Base-by-base conservation (phyloP, 2,797 vertebrate genomes). In the Scarus forsteni region DNA sequence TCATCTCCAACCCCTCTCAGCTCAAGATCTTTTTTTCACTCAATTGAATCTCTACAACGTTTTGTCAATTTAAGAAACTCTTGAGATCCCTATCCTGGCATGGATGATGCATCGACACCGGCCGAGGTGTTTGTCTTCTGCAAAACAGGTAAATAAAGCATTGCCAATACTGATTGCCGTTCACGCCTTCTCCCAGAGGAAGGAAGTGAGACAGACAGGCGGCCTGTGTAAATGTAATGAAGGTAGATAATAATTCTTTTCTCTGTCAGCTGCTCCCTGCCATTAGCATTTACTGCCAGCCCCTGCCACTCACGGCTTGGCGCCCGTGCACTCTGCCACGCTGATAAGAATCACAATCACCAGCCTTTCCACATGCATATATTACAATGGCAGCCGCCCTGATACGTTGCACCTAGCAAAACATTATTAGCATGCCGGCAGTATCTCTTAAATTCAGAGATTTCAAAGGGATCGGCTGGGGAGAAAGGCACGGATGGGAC, bases 301-400 rank as follows among this genome's bases (percentile, higher is more conserved):
- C 70, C 70, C 90, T 92, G 90, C 89, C 92, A 92, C 88, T 94
- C 92, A 91, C 81, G 53, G 77, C 80, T 80, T 81, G 72, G 85
- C 83, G 70, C 84, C 77, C 70, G 57, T 87, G 81, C 88, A 82
- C 89, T 90, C 81, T 88, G 82, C 80, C 85, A 81, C 84, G 63
- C 87, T 70, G 92, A 93, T 93, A 93, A 84, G 88, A 92, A 94
- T 95, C 93, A 90, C 93, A 93, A 94, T 93, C 89, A 89, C 86
- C 83, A 84, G 86, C 80, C 87, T 82, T 93, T 92, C 90, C 86
- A 72, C 73, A 38, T 61, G 78, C 90, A 89, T 89, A 92, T 79
- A 93, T 92, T 92, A 93, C 86, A 90, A 88, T 81, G 80, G 84
- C 88, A 86, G 81, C 76, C 77, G 58, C 81, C 69, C 68, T 51